Evolutionary conservation across 1,140 invertebrate species (phyloP), one percentile per base, ranked within the genome.

Genomic region (Cryptotermes secundus): DNA sequence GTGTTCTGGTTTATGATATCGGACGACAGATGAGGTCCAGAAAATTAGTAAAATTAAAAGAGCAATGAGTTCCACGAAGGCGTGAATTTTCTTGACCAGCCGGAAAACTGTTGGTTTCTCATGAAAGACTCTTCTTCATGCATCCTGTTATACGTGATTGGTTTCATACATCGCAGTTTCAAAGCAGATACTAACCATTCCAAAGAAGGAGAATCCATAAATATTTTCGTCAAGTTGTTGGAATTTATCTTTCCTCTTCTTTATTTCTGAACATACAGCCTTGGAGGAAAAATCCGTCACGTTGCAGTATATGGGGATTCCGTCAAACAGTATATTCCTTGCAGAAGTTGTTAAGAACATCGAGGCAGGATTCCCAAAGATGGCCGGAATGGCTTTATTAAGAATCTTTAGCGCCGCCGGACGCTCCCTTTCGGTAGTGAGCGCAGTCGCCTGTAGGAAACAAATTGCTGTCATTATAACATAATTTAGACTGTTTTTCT

Each of bases 201-300:
- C 94, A 87, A 96, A 92, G 2, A 96, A 87, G 0, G 95, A 95
- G 87, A 96, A 94, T 34, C 90, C 89, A 85, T 93, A 93, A 83
- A 92, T 91, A 84, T 93, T 92, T 34, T 93, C 92, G 10, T 91
- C 92, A 49, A 93, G 89, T 82, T 89, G 87, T 14, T 88, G 87
- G 2, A 93, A 88, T 81, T 90, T 90, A 59, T 90, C 91, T 3
- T 90, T 90, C 86, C 93, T 92, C 38, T 92, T 92, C 88, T 93
- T 93, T 79, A 96, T 87, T 0, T 91, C 91, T 0, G 91, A 90
- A 86, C 95, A 96, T 1, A 95, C 90, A 0, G 94, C 94, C 87
- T 93, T 93, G 0, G 94, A 92, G 0, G 94, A 91, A 86, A 95
- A 95, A 86, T 95, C 94, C 0, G 92, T 93, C 35, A 93, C 92